Percentiles rank a stretch among this genome's conserved stretches.
Conservation (phyloP, 92 coral and sea anemone genomes). For the Epizoanthus rinbou region DNA sequence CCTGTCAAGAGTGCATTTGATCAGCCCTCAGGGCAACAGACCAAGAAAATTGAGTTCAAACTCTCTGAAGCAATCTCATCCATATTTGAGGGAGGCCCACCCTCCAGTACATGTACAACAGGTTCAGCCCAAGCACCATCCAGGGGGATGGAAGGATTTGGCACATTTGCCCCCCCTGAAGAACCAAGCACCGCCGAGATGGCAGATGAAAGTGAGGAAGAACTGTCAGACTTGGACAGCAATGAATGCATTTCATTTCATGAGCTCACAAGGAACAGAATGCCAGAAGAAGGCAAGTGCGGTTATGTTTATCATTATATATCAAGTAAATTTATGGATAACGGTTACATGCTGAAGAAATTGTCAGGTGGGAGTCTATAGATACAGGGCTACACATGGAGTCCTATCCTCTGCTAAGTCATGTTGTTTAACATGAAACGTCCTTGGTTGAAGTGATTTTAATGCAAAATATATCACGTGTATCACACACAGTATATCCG, state of each 20-base stretch:
- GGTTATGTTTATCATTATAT: background rate
- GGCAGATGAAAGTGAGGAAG: constrained; percentile 52
- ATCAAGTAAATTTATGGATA: no score
- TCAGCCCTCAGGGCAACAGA: constrained; percentile 75
- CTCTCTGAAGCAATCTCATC: constrained; percentile 90
- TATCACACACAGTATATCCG: no score
- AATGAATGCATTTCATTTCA: constrained; percentile 78
- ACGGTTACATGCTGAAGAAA: no score
- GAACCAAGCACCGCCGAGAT: constrained; percentile 45
- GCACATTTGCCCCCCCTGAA: constrained; percentile 85
- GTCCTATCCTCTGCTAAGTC: no score
- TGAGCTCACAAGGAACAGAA: constrained; percentile 74
- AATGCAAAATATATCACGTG: no score
- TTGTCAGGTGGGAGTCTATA: no score
- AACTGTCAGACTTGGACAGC: constrained; percentile 51
- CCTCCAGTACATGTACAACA: constrained; percentile 13
- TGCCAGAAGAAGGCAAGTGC: constrained; percentile 70
- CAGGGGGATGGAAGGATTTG: constrained; percentile 74
- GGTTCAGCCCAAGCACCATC: constrained; percentile 22
- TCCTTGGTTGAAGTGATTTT: no score
- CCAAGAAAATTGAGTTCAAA: constrained; percentile 85
- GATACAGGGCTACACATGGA: no score
- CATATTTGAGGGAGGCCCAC: constrained; percentile 88
- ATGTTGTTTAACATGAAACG: no score
- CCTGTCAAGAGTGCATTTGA: constrained; percentile 90